phyloP scores from a whole-genome alignment of 1,140 invertebrate genomes.

The Leptoteleia sp. region DNA sequence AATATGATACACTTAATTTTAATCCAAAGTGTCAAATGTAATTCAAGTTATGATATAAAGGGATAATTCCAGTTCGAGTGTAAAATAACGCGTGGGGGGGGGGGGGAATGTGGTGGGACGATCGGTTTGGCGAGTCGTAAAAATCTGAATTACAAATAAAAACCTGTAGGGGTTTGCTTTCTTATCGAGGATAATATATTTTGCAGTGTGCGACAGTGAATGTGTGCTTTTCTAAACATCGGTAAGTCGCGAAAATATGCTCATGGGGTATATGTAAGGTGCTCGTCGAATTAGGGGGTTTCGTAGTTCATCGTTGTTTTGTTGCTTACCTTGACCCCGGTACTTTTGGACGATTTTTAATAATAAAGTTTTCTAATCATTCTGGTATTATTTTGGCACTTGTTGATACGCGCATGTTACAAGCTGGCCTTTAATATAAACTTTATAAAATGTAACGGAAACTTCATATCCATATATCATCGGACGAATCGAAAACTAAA shows the following conservation, averaged over 20 bases:
- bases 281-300: conserved; percentile 11
- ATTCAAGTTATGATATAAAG: too few species aligned
- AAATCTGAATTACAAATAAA: conserved; percentile 34
- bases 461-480: conserved; percentile 6
- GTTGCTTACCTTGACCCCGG: too few species aligned
- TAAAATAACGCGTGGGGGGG: too few species aligned
- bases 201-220: conserved; percentile 20
- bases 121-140: conserved; percentile 12
- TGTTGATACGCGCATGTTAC: conserved; percentile 1
- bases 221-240: conserved; percentile 8
- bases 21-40: too few species aligned
- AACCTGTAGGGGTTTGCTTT: conserved; percentile 11
- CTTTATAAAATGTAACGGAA: neutral
- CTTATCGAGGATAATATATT: conserved; percentile 25
- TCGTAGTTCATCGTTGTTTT: too few species aligned
- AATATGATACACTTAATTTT: too few species aligned
- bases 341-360: neutral
- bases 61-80: too few species aligned
- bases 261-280: conserved; percentile 4
- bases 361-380: conserved; percentile 8
- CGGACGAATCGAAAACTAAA: conserved; percentile 15
- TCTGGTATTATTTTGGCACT: conserved; percentile 1
- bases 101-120: neutral
- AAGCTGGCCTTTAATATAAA: neutral
- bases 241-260: conserved; percentile 15